phyloP scores from a whole-genome alignment of 2,888 invertebrate genomes.

The Nineta flava region DNA sequence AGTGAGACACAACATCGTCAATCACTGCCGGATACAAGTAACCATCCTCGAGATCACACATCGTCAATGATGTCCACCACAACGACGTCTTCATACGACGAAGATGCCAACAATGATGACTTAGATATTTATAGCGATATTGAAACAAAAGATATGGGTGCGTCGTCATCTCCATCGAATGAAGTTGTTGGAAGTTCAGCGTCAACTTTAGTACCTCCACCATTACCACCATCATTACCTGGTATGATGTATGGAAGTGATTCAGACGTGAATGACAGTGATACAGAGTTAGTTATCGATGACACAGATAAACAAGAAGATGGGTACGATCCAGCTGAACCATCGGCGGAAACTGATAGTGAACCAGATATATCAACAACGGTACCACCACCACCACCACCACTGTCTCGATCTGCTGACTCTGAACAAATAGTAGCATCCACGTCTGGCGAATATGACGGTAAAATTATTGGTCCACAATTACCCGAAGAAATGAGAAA shows the following conservation, averaged over 20 bases:
- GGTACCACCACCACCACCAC: not conserved
- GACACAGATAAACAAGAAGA: constrained; percentile 26
- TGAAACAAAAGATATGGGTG: constrained; percentile 28
- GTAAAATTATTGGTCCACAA: constrained; percentile 6
- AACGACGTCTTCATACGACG: not conserved
- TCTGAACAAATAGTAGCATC: constrained; percentile 18
- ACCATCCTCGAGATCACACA: not conserved
- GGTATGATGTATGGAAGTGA: constrained; percentile 26
- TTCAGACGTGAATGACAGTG: constrained; percentile 37
- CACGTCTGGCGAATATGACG: constrained; percentile 7
- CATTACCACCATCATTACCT: constrained; percentile 26
- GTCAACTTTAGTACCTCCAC: constrained; percentile 25
- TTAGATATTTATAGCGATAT: constrained; percentile 47
- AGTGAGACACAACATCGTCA: not conserved
- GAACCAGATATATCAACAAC: constrained; percentile 9
- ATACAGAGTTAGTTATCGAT: constrained; percentile 40
- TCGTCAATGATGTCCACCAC: too few relatives aligned
- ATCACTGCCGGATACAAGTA: constrained; percentile 3
- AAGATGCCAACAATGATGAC: constrained; percentile 27
- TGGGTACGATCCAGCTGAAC: constrained; percentile 39
- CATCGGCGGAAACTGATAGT: constrained; percentile 25
- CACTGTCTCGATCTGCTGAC: constrained; percentile 5
- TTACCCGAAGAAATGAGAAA: constrained; percentile 3
- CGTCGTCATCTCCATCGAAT: constrained; percentile 18
- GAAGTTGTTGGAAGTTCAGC: constrained; percentile 11